Base-by-base conservation (phyloP, 2,888 invertebrate species). In the Iselma pallidipennis region DNA sequence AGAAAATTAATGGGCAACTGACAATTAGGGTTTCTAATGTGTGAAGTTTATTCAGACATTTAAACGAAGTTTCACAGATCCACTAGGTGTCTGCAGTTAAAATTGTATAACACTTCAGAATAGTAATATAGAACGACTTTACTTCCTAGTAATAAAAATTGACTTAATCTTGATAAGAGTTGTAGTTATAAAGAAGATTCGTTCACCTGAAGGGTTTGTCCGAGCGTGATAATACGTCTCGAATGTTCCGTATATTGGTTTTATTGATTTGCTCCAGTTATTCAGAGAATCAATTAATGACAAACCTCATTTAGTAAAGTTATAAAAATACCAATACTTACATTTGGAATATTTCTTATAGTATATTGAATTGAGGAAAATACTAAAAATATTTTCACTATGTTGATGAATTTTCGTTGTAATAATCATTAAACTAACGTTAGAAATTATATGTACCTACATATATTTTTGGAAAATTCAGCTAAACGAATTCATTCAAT, bases 201-300 rank as follows among this genome's bases (percentile, higher is more conserved):
- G 45, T 12, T 45, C 45, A 45, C 45, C 45, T 45, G 45, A 45
- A 45, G 45, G 10, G 45, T 21, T 9, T 45, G 45, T 45, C 45
- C 45, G 45, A 45, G 19, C 45, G 45, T 45, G 45, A 19, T 45
- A 45, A 45, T 45, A 45, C 45, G 45, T 21, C 21, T 55, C 31
- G 29, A 48, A 31, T 52, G 55, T 51, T 55, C 42, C 49, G 55
- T 55, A 55, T 55, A 60, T 51, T 55, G 60, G 55, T 55, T 60
- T 45, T 50, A 60, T 60, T 60, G 55, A 60, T 60, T 60, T 60
- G 45, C 16, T 48, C 37, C 23, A 37, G 49, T 33, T 26, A 33
- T 54, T 48, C 25, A 16, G 23, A 23, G 23, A 45, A 60, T 55
- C 50, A 60, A 55, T 55, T 52, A 58, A 48, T 51, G 53, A 28